Evolutionary conservation across 1,140 invertebrate species (phyloP).

Genomic region (Marisa cornuarietis): DNA sequence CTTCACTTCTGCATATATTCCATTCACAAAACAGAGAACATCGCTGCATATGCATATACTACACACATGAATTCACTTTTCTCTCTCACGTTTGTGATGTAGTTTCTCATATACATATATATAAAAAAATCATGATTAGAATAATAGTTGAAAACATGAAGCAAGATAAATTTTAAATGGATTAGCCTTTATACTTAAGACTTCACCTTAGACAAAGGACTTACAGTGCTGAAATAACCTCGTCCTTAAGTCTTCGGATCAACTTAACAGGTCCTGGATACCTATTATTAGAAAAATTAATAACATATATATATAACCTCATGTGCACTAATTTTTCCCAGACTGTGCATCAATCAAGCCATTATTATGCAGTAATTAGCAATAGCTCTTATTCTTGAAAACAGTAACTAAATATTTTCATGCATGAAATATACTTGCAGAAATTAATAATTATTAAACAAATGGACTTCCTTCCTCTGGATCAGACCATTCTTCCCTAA

Average conservation of each 20-base stretch:
- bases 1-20: too few species aligned
- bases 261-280: conserved; percentile 84
- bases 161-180: too few species aligned
- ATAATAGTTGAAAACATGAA: too few species aligned
- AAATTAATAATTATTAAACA: too few species aligned
- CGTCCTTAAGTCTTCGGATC: conserved; percentile 87
- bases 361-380: background rate
- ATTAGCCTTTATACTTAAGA: too few species aligned
- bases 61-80: background rate
- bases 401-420: too few species aligned
- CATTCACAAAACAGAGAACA: too few species aligned
- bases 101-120: background rate
- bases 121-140: too few species aligned
- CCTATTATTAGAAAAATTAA: conserved; percentile 34
- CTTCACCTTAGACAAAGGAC: background rate
- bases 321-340: background rate
- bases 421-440: background rate
- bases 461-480: too few species aligned
- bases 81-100: background rate
- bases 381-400: background rate
- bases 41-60: background rate
- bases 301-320: background rate
- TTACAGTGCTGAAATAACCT: conserved; percentile 81
- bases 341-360: background rate
- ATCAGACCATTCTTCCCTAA: too few species aligned